Conservation (phyloP, 2,113 vertebrate species). For the Pseudorasbora parva region DNA sequence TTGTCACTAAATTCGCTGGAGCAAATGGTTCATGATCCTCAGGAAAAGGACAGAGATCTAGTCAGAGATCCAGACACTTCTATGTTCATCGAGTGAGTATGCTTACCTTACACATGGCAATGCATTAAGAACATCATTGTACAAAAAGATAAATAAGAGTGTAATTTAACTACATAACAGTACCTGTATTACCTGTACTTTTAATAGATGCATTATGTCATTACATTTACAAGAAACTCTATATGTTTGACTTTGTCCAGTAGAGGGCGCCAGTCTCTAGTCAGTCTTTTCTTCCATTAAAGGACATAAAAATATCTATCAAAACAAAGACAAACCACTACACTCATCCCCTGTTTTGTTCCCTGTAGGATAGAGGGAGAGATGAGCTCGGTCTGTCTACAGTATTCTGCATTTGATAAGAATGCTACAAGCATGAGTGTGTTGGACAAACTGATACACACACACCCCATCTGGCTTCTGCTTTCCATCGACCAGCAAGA, state of each 20-base stretch:
- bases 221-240: not conserved
- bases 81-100: slow-evolving; percentile 38
- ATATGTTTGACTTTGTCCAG: not conserved
- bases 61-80: slow-evolving; percentile 47
- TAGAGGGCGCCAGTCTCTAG: not conserved
- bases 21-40: slow-evolving; percentile 88
- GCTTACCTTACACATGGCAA: slow-evolving; percentile 11
- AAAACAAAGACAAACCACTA: not conserved
- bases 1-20: slow-evolving; percentile 91
- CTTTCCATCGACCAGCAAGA: slow-evolving; percentile 84
- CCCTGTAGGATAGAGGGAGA: slow-evolving; percentile 79
- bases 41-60: slow-evolving; percentile 68
- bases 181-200: not conserved
- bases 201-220: not conserved
- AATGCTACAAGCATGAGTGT: slow-evolving; percentile 89
- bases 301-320: not conserved
- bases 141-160: not conserved
- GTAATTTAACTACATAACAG: not conserved
- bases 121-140: not conserved
- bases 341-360: not conserved
- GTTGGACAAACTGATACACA: slow-evolving; percentile 87
- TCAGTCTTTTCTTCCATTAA: not conserved
- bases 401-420: slow-evolving; percentile 77
- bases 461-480: slow-evolving; percentile 90
- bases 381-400: slow-evolving; percentile 75